A percentile compares a stretch with the other conserved stretches of the same genome.
phyloP scores from a whole-genome alignment of 2,113 vertebrate genomes.

The Erythrolamprus reginae region DNA sequence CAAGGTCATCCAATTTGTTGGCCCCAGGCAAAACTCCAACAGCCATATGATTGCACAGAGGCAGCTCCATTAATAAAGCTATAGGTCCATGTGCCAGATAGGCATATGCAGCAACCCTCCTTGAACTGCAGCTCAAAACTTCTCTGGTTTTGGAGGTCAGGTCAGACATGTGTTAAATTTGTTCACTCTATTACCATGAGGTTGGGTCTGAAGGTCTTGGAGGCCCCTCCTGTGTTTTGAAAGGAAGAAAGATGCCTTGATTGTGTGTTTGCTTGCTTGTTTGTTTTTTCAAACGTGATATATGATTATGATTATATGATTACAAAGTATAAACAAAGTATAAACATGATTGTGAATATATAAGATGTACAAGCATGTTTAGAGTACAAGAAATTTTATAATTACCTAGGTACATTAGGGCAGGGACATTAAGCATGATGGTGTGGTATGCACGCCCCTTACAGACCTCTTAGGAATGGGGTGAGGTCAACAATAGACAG shows the following conservation, averaged over 20 bases:
- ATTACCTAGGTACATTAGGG: too few species aligned
- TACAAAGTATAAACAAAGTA: too few species aligned
- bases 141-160: background rate
- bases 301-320: too few species aligned
- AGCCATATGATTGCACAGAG: background rate
- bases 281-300: too few species aligned
- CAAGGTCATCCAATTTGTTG: background rate
- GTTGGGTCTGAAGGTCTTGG: background rate
- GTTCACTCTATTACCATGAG: background rate
- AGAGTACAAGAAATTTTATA: too few species aligned
- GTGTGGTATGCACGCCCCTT: too few species aligned
- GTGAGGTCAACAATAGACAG: too few species aligned
- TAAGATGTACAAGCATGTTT: too few species aligned
- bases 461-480: too few species aligned
- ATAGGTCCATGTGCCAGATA: background rate
- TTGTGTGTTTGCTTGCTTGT: background rate
- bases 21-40: background rate
- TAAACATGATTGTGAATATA: too few species aligned
- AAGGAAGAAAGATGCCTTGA: background rate
- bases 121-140: background rate
- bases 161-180: background rate
- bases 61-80: background rate
- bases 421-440: too few species aligned
- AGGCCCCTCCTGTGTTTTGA: background rate
- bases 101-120: constrained; percentile 4